phyloP scores from a whole-genome alignment of 2,888 invertebrate species.

The Ligdia adustata region DNA sequence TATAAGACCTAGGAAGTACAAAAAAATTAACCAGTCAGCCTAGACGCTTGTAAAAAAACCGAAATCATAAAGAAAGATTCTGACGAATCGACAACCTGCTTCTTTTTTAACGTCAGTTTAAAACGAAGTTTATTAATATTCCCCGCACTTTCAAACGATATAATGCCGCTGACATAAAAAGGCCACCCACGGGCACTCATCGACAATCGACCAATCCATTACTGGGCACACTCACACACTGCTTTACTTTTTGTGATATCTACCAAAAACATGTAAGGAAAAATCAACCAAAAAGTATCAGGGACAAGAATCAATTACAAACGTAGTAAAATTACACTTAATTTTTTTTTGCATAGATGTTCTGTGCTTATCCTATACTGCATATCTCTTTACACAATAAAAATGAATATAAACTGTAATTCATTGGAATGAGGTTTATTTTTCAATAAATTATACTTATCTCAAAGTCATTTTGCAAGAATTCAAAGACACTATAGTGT shows the following conservation, averaged over 20 bases:
- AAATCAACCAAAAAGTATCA: not conserved
- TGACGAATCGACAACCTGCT: too few species aligned
- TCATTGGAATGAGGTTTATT: not conserved
- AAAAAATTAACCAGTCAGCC: too few species aligned
- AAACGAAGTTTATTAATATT: slow-evolving; percentile 51
- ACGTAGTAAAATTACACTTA: slow-evolving; percentile 14
- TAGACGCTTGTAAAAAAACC: too few species aligned
- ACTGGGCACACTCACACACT: slow-evolving; percentile 53
- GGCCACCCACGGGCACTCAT: slow-evolving; percentile 66
- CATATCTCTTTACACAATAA: not conserved
- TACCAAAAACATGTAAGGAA: slow-evolving; percentile 3
- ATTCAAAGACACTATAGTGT: slow-evolving; percentile 35
- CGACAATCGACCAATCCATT: slow-evolving; percentile 71
- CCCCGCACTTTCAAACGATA: slow-evolving; percentile 56
- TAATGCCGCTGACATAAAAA: slow-evolving; percentile 62
- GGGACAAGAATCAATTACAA: slow-evolving; percentile 14
- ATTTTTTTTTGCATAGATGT: slow-evolving; percentile 4
- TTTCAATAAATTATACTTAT: not conserved
- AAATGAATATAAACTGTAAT: not conserved
- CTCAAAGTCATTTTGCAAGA: not conserved
- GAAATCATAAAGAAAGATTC: too few species aligned
- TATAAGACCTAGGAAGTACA: too few species aligned
- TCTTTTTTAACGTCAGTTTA: too few species aligned
- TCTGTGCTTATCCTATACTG: not conserved
- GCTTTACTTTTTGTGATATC: slow-evolving; percentile 38